Base-by-base conservation (phyloP, 2,797 vertebrate species). In the Eupleurogrammus muticus region DNA sequence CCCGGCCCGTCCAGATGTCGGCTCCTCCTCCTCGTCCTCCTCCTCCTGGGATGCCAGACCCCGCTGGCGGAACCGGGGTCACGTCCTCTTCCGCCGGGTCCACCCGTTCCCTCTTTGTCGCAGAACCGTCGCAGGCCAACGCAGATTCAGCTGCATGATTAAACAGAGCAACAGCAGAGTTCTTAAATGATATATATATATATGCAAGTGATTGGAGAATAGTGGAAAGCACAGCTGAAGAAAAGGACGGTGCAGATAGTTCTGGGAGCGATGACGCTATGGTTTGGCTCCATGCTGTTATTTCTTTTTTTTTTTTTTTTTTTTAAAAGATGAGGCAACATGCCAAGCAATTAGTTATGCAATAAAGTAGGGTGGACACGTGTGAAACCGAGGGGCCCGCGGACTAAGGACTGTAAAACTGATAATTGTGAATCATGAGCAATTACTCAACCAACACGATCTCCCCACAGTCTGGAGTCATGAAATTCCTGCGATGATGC, bases 71-170 rank as follows among this genome's bases (percentile, higher is more conserved):
- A 81, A 62, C 56, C 14, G 19, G 58, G 53, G 50, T 51, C 34
- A 8, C 58, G n/a, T 67, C 70, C 13, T 77, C 47, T 36, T 62
- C 28, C 17, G 47, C 40, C 16, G 14, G 75, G 58, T 70, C 64
- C 48, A 7, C 19, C 40, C 17, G 69, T 32, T 65, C 55, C 17
- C 34, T 79, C 53, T 75, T 66, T 44, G 46, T 66, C 63, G 74
- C 40, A 50, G 67, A 57, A 58, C 51, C 16, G 21, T 28, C 73
- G 72, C 59, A 54, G 67, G 80, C 44, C 49, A 82, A 75, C 9
- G 55, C 75, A 52, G 71, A 59, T 66, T 89, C 82, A 60, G 79
- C 90, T 92, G 89, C 84, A 92, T 38, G 20, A 69, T 66, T 54
- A 57, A 34, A 82, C 23, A 77, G n/a, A n/a, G 62, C 34, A 59